Evolutionary conservation across 2,888 invertebrate species (phyloP).

Genomic region (Chalcosyrphus nemorum): DNA sequence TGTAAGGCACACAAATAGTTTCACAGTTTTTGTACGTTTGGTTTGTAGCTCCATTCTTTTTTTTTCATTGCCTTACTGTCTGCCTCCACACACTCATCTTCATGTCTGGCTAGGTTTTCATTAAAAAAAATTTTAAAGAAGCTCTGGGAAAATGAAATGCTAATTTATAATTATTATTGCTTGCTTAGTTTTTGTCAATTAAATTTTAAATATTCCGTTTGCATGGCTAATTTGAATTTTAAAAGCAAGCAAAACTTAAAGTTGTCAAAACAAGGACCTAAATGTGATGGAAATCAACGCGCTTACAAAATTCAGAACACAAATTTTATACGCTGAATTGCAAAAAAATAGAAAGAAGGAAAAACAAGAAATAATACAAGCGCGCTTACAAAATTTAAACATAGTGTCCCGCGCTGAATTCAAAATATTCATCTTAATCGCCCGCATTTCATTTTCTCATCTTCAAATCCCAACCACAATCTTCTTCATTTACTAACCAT

Average conservation of each 20-base stretch:
- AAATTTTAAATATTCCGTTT: not conserved
- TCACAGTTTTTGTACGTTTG: not conserved
- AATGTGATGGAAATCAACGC: not conserved
- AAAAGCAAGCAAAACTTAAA: not conserved
- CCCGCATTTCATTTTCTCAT: constrained; percentile 70
- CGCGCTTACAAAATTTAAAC: constrained; percentile 26
- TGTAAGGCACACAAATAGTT: not conserved
- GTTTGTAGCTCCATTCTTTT: not conserved
- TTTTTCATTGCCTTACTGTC: not conserved
- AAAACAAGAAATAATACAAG: not conserved
- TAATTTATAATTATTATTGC: constrained; percentile 6
- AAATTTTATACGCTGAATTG: not conserved
- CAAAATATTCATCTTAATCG: not conserved
- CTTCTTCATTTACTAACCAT: not conserved
- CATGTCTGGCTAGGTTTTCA: constrained; percentile 23
- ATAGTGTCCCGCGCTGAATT: not conserved
- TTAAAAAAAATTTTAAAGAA: not conserved
- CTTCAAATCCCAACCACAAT: not conserved
- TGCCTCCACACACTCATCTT: not conserved
- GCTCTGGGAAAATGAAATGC: constrained; percentile 63
- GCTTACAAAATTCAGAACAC: constrained; percentile 14
- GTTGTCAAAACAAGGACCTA: not conserved
- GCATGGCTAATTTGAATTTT: constrained; percentile 32
- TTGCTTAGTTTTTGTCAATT: not conserved
- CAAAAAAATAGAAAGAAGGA: not conserved